phyloP scores from a whole-genome alignment of 2,797 vertebrate genomes.

The Halcyon badia region DNA sequence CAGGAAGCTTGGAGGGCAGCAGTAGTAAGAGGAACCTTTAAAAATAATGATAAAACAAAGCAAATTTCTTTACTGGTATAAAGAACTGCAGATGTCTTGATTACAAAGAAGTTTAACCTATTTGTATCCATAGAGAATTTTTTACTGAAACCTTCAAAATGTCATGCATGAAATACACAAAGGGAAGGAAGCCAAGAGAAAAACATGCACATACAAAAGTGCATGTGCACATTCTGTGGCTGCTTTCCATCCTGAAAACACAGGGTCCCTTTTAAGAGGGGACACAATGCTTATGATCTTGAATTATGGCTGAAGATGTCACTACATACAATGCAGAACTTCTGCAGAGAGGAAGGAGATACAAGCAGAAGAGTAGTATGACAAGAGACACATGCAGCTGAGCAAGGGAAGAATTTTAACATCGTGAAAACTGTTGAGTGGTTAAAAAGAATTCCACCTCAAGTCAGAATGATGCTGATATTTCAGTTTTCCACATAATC shows the following conservation, averaged over 20 bases:
- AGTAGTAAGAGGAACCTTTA: background rate
- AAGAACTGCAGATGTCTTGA: background rate
- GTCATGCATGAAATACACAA: accelerated
- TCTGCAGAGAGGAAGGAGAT: background rate
- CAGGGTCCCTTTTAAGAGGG: background rate
- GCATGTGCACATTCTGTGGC: background rate
- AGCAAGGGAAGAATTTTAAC: background rate
- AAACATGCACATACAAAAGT: background rate
- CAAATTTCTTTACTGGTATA: background rate
- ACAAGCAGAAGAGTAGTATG: background rate
- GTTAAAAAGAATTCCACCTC: background rate
- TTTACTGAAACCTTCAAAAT: background rate
- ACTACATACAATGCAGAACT: background rate
- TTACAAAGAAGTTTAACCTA: background rate
- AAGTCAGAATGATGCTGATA: background rate
- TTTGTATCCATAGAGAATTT: background rate
- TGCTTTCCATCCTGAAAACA: background rate
- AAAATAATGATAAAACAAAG: background rate
- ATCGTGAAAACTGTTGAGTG: background rate
- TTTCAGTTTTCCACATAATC: background rate
- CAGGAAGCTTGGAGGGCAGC: background rate
- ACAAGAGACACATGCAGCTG: accelerated
- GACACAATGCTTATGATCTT: background rate
- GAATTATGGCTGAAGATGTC: background rate
- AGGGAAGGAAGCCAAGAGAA: background rate